A percentile compares a stretch with the other conserved stretches of the same genome.
Evolutionary conservation across 2,113 vertebrate genomes (phyloP).

Genomic region (Hippocampus abdominalis): DNA sequence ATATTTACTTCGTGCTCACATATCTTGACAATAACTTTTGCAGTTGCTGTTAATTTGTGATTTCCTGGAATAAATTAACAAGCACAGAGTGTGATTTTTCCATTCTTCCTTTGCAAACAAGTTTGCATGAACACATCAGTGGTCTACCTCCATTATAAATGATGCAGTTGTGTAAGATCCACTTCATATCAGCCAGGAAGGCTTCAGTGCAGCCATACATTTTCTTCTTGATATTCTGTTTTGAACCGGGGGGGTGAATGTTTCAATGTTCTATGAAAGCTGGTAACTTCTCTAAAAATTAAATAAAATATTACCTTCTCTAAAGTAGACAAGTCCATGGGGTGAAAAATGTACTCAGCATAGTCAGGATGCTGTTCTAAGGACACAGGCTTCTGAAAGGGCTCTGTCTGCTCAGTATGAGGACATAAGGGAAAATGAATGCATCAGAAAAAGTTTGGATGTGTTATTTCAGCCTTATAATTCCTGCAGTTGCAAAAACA

Average conservation of each 20-base stretch:
- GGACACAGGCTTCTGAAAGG: conserved; percentile 96
- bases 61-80: conserved; percentile 77
- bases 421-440: conserved; percentile 18
- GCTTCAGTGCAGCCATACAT: conserved; percentile 98
- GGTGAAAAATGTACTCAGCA: conserved; percentile 96
- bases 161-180: conserved; percentile 99
- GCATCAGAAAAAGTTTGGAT: not conserved
- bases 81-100: not conserved
- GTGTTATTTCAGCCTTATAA: not conserved
- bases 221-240: conserved; percentile 97
- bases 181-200: conserved; percentile 96
- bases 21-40: conserved; percentile 98
- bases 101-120: not conserved
- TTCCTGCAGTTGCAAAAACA: not conserved
- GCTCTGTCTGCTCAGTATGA: conserved; percentile 82
- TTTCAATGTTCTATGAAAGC: not conserved
- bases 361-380: conserved; percentile 98
- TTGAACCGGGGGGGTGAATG: conserved; percentile 4
- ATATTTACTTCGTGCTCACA: conserved; percentile 93
- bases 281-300: not conserved
- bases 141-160: conserved; percentile 93
- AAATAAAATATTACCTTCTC: conserved; percentile 81
- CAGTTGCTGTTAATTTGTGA: conserved; percentile 97
- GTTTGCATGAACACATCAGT: not conserved
- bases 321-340: conserved; percentile 95